Evolutionary conservation across 2,888 invertebrate species (phyloP).

Genomic region (Muscina levida): DNA sequence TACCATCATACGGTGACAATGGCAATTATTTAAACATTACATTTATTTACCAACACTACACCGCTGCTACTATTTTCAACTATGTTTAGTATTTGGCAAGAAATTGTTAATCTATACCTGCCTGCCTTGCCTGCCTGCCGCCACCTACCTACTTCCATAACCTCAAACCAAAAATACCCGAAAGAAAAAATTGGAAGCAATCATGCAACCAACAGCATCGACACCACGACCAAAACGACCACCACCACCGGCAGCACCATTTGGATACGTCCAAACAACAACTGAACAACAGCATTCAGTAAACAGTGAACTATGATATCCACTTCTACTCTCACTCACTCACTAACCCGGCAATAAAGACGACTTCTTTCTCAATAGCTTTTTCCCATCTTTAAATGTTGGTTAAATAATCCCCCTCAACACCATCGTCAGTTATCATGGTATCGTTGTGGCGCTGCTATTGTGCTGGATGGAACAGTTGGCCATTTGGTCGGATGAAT

Average conservation of each 20-base stretch:
- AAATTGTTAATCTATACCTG: constrained; percentile 57
- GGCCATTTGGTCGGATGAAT: neutral
- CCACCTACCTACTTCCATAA: no score
- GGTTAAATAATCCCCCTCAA: constrained; percentile 55
- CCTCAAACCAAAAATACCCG: constrained; percentile 34
- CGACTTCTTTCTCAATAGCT: constrained; percentile 47
- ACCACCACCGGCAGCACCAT: no score
- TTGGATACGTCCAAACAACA: no score
- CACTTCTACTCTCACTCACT: no score
- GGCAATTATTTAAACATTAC: constrained; percentile 59
- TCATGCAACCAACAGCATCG: neutral
- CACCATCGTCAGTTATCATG: no score
- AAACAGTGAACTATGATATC: no score
- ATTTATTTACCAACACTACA: constrained; percentile 46
- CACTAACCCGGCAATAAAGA: neutral
- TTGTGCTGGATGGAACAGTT: neutral
- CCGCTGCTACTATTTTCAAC: constrained; percentile 50
- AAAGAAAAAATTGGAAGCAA: constrained; percentile 1
- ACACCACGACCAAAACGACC: no score
- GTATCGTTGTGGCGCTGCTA: no score
- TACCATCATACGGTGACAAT: no score
- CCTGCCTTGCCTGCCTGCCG: constrained; percentile 9
- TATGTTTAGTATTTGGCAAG: constrained; percentile 54
- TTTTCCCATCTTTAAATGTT: constrained; percentile 59
- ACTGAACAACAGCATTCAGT: no score